These are phyloP conservation scores for Rotaria magnacalcarata DNA, from an alignment of 2,888 invertebrate species.

Conservation along the genomic window DNA sequence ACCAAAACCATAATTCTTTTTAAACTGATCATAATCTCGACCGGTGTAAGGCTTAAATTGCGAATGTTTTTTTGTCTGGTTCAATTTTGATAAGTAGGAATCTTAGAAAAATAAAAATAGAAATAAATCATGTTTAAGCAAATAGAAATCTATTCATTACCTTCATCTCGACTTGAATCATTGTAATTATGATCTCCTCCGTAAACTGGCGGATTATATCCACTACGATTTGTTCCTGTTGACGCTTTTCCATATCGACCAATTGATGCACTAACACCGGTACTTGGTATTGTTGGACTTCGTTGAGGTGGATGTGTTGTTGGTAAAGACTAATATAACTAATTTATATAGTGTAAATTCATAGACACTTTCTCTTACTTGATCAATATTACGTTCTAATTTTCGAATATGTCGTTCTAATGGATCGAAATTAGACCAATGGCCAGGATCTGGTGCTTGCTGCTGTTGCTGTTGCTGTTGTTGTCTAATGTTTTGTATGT, in stretches of 20 bases:
- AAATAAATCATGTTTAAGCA: background rate
- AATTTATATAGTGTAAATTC: too few relatives aligned
- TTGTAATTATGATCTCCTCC: background rate
- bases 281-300: background rate
- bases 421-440: background rate
- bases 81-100: conserved; percentile 43
- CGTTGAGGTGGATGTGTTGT: background rate
- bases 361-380: background rate
- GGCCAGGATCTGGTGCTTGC: background rate
- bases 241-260: background rate
- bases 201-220: background rate
- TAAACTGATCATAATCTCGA: conserved; percentile 43
- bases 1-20: conserved; percentile 39
- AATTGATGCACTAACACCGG: background rate
- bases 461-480: background rate
- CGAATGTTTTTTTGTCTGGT: background rate
- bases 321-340: background rate
- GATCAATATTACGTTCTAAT: background rate
- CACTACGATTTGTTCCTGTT: background rate
- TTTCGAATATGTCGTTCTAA: conserved; percentile 27
- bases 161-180: background rate
- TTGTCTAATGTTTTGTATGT: background rate
- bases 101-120: background rate
- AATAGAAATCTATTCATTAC: background rate
- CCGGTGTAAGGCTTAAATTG: conserved; percentile 39